Conservation (phyloP, 2,888 invertebrate species). For the Cactoblastis cactorum region DNA sequence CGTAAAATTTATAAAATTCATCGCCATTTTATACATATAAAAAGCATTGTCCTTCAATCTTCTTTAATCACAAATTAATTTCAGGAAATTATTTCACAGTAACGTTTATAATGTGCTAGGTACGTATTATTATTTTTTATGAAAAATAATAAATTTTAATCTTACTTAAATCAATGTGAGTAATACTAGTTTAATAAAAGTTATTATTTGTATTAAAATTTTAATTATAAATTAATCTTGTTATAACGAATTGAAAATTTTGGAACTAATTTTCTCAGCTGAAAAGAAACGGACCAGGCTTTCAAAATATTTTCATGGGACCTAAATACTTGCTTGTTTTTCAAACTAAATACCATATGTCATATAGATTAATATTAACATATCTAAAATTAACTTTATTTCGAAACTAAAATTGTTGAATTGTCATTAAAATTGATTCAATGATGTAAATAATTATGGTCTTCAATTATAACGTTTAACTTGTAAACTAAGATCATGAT, state of each 20-base stretch:
- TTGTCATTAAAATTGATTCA: conserved; percentile 22
- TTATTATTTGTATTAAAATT: too few species aligned
- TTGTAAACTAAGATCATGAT: conserved; percentile 36
- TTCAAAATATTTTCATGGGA: conserved; percentile 32
- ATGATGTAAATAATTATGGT: conserved; percentile 50
- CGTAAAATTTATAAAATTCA: neutral
- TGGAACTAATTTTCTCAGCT: neutral
- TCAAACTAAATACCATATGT: conserved; percentile 18
- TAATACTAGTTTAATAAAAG: too few species aligned
- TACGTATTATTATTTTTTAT: too few species aligned
- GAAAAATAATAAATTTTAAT: too few species aligned
- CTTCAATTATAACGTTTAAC: conserved; percentile 43
- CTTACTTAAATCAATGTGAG: too few species aligned
- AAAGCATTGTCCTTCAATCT: neutral
- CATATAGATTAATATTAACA: conserved; percentile 37
- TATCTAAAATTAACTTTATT: conserved; percentile 36
- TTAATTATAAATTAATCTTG: too few species aligned
- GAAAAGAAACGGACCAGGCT: conserved; percentile 15
- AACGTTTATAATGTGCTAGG: too few species aligned
- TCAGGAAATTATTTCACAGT: too few species aligned
- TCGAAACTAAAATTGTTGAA: conserved; percentile 17
- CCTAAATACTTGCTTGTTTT: conserved; percentile 28
- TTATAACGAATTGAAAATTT: too few species aligned
- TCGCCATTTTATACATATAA: conserved; percentile 1
- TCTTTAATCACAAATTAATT: neutral